Base-by-base conservation (phyloP, 2,888 invertebrate species). In the Platyscelio sp. region DNA sequence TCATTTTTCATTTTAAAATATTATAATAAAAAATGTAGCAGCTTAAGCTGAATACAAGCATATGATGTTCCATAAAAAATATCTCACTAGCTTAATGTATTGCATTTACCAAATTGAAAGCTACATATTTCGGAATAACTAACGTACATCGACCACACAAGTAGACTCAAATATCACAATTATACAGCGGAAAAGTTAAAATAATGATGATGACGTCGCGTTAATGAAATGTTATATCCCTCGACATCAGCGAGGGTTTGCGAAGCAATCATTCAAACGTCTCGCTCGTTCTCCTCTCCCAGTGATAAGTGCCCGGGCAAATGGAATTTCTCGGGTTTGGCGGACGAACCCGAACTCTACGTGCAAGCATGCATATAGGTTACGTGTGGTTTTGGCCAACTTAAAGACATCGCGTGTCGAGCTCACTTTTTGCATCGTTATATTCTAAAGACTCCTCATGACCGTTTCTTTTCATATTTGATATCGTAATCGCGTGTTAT, bases 401-500 rank as follows among this genome's bases (percentile, higher is more conserved):
- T 65, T 54, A 27, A 33, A 74, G 27, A 49, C 67, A 58, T 75
- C 60, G 83, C 83, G 74, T 74, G 84, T 58, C 56, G 46, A 43
- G 24, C 26, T 18, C 49, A 54, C 58, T 40, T 79, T 68, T 78
- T 74, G 29, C 75, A 56, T 51, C 71, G 76, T 84, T 84, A 83
- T 74, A 68, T 68, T 72, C 54, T 79, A 87, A 87, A 80, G 86
- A 83, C 70, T 61, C 43, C 56, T 70, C 61, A 58, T 49, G 81
- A 54, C 40, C 22, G 40, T 76, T 76, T 81, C 38, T 61, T 68
- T 81, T 81, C 63, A 63, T 65, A 81, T 58, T 63, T 81, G 56
- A 75, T 81, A 81, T 75, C 70, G 70, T 76, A 81, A 81, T 81
- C 75, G 81, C 81, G 18, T 76, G 75, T 70, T 71, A 76, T 71